phyloP scores from a whole-genome alignment of 2,797 vertebrate genomes.

The Falco peregrinus region DNA sequence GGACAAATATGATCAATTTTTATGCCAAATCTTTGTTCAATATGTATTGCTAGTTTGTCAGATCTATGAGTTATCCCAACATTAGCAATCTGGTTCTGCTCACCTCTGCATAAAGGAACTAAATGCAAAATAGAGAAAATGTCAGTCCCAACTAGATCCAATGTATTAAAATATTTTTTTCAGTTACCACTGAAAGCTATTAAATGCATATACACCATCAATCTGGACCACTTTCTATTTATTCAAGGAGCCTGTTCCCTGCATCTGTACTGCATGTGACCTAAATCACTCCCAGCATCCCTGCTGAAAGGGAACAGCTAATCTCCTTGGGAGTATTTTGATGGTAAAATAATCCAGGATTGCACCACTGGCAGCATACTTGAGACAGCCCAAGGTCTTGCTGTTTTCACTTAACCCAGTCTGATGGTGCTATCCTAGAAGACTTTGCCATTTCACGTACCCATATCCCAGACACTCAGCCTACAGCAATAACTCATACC shows the following conservation, averaged over 20 bases:
- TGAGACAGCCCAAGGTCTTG: conserved; percentile 17
- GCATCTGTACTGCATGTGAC: not conserved
- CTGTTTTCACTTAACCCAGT: not conserved
- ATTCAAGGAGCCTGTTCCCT: not conserved
- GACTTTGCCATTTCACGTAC: not conserved
- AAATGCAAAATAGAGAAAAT: not conserved
- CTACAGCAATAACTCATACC: not conserved
- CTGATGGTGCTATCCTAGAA: not conserved
- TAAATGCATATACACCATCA: not conserved
- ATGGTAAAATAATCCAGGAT: conserved; percentile 47
- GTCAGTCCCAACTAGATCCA: not conserved
- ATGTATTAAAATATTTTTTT: not conserved
- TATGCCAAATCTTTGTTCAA: not conserved
- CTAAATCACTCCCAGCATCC: not conserved
- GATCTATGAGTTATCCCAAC: not conserved
- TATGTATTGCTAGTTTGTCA: not conserved
- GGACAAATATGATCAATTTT: not conserved
- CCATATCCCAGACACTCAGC: not conserved
- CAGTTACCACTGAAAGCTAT: not conserved
- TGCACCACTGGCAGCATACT: not conserved
- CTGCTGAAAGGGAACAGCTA: conserved; percentile 51
- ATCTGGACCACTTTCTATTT: not conserved
- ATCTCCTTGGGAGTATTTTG: conserved; percentile 26
- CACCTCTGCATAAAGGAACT: not conserved
- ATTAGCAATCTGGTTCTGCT: not conserved